Base-by-base conservation (phyloP, 1,140 invertebrate genomes). In the Streblospio benedicti region DNA sequence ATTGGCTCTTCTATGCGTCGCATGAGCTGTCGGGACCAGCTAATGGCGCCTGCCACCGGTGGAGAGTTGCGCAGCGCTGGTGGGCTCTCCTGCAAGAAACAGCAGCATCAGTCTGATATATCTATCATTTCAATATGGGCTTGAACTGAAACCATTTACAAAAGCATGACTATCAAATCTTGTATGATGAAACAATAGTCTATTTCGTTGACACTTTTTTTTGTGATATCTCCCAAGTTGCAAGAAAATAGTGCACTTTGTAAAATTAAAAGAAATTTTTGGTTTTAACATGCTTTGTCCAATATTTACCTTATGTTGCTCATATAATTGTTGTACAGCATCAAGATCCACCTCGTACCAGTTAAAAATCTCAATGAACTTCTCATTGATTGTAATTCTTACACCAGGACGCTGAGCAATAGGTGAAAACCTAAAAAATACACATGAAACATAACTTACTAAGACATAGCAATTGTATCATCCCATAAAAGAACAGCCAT, bases 1-100 rank as follows among this genome's bases (percentile, higher is more conserved):
- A 81, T 81, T 23, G 79, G 78, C 18, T 69, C 65, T 64, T 80
- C 79, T 53, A 81, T 79, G 52, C 77, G 77, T 60, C 76, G 69
- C 63, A 79, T 78, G 23, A 81, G 67, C 60, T 79, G 77, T 41
- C 80, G 67, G 16, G 78, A 73, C 80, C 80, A 81, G 28, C 72
- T 71, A 38, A 81, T 81, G 49, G 67, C 65, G 38, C 80, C 78
- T 45, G 77, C 70, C 20, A 79, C 73, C 4, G 78, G 77, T 9
- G 79, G 79, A 38, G 60, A 56, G 35, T 62, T 62, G 18, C 60
- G 23, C 16, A 44, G n/a, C 25, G 60, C n/a, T 4, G 56, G 60
- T 23, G 60, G 60, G 45, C 50, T 30, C 5, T 62, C 60, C 58
- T 60, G 33, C 1, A 43, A 38, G 33, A 43, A 6, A 31, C 9